phyloP scores from a whole-genome alignment of 1,140 invertebrate genomes.

The Scaptodrosophila lebanonensis region DNA sequence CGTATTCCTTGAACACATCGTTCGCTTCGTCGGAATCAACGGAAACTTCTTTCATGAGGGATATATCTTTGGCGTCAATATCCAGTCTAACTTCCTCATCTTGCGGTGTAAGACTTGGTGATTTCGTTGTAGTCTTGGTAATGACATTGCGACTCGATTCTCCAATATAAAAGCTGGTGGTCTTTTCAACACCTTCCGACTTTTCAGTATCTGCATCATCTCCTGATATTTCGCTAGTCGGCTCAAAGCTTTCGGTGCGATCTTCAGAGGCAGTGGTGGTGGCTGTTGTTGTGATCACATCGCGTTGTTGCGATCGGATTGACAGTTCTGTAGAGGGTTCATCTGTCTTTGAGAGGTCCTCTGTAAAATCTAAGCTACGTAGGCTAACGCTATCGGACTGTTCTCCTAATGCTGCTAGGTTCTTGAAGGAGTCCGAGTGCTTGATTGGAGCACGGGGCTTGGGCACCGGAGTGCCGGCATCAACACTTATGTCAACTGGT shows the following conservation, averaged over 20 bases:
- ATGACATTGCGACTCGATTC: conserved; percentile 75
- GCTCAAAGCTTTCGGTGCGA: conserved; percentile 67
- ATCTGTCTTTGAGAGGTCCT: conserved; percentile 68
- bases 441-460: conserved; percentile 69
- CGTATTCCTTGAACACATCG: conserved; percentile 67
- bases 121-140: conserved; percentile 57
- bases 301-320: conserved; percentile 57
- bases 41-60: conserved; percentile 66
- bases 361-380: conserved; percentile 69
- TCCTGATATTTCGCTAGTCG: conserved; percentile 65
- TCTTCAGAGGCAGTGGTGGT: conserved; percentile 66
- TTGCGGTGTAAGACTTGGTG: conserved; percentile 46
- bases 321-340: conserved; percentile 69
- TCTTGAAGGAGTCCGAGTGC: conserved; percentile 63
- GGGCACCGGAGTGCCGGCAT: conserved; percentile 52
- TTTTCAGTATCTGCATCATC: conserved; percentile 68
- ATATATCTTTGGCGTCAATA: conserved; percentile 62
- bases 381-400: conserved; percentile 71
- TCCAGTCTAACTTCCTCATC: conserved; percentile 47
- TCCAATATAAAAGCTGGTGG: conserved; percentile 74
- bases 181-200: conserved; percentile 49
- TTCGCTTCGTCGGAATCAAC: conserved; percentile 68
- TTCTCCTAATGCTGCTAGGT: conserved; percentile 55
- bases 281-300: conserved; percentile 54
- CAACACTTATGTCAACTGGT: conserved; percentile 47